Evolutionary conservation across 30 jellyfish, hydroid and myxozoan genomes (phyloP).

Genomic region (Nemopilema nomurai): DNA sequence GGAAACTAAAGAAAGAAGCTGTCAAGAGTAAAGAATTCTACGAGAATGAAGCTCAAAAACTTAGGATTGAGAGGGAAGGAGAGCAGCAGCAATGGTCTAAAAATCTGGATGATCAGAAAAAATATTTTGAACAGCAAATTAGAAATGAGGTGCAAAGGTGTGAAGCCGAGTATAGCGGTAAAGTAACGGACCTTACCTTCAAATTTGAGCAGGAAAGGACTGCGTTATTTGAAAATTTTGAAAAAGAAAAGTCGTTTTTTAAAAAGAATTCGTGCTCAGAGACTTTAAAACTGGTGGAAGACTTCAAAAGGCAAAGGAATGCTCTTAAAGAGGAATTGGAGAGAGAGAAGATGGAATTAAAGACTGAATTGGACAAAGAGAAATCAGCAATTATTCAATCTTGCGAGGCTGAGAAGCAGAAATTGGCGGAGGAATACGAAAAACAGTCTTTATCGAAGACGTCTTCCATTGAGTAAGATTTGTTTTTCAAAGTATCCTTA

Average conservation of each 20-base stretch:
- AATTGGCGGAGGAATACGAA: conserved; percentile 33
- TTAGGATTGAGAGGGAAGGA: background rate
- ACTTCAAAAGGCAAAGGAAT: conserved; percentile 28
- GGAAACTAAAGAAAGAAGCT: background rate
- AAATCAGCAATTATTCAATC: conserved; percentile 33
- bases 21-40: background rate
- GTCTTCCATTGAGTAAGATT: conserved; percentile 56
- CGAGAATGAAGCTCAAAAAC: background rate
- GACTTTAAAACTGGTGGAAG: conserved; percentile 31
- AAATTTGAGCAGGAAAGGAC: conserved; percentile 28
- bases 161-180: background rate
- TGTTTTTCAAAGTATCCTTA: too few relatives aligned
- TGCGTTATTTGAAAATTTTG: conserved; percentile 30
- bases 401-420: conserved; percentile 71
- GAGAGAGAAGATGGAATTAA: conserved; percentile 66
- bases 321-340: conserved; percentile 32
- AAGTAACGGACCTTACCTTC: background rate
- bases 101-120: background rate
- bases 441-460: conserved; percentile 49
- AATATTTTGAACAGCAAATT: conserved; percentile 1
- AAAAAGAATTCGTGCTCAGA: conserved; percentile 24
- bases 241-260: conserved; percentile 21
- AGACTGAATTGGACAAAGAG: conserved; percentile 64
- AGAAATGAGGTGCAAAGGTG: background rate
- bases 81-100: background rate